Evolutionary conservation across 53 echinoderm and acorn worm species (phyloP), one percentile per base, ranked within the genome.

Genomic region (Holothuria leucospilota): DNA sequence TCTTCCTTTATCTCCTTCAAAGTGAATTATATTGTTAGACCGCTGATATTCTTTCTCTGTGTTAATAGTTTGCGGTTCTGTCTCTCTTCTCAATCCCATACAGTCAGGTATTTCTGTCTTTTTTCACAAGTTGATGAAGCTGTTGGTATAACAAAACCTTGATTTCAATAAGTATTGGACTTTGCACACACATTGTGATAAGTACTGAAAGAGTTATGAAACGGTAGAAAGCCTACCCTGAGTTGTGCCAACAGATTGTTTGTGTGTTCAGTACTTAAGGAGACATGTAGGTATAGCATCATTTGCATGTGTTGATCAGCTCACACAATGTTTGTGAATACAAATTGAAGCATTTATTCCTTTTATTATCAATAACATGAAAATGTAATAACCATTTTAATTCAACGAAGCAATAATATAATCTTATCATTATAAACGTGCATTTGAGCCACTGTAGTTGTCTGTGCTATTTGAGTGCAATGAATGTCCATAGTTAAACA

Each of bases 331-430:
- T 41, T 72, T 72, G n/a, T 20, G 20, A 10, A 41, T 10, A 38
- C 8, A 72, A 39, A 56, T 56, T 56, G 56, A 18, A 56, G 15
- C 56, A 18, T 56, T 56, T 56, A 56, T 56, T 56, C 18, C 56
- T 56, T 67, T 30, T 29, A 30, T 25, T 29, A 67, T 67, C 27
- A 67, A 29, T 67, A 73, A 73, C 11, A 39, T 39, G 29, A 23
- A 73, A 28, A 52, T 78, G 78, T 78, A 78, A 78, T 78, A 78
- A 78, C 59, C 51, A 56, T 78, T 78, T 73, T 53, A 78, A 78
- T 78, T 78, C 78, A 78, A 28, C 51, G 56, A 78, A 78, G 78
- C 78, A 78, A 78, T 78, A 78, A 78, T 78, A 78, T 78, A 78
- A 78, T 24, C 78, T 56, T 78, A 78, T 58, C 28, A 78, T 41